Evolutionary conservation across 2,113 vertebrate genomes (phyloP).

Genomic region (Pollimyrus isidori): DNA sequence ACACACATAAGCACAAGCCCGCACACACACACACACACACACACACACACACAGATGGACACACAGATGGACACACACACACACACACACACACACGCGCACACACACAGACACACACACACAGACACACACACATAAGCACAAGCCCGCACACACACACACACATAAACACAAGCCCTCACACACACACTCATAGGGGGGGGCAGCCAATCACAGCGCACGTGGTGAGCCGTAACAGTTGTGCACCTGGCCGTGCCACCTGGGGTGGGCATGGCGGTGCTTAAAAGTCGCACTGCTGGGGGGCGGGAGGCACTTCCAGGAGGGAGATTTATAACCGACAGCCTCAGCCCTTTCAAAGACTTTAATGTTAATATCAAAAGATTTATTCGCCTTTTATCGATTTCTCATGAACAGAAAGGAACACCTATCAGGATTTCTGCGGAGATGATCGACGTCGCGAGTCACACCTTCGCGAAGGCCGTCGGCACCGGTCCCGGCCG

Average conservation of each 20-base stretch:
- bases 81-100: neutral
- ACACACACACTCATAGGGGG: neutral
- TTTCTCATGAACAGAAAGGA: conserved; percentile 20
- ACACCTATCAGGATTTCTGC: conserved; percentile 9
- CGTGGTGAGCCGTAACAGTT: neutral
- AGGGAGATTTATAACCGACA: conserved; percentile 51
- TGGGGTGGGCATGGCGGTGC: neutral
- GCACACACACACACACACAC: neutral
- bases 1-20: neutral
- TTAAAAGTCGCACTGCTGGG: neutral
- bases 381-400: conserved; percentile 45
- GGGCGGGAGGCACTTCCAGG: neutral
- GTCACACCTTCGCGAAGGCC: neutral
- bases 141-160: neutral
- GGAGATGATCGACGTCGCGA: neutral
- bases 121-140: too few species aligned
- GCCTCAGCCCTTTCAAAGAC: conserved; percentile 45
- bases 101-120: too few species aligned
- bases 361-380: conserved; percentile 52
- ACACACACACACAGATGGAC: neutral
- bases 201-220: neutral
- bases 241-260: conserved; percentile 1
- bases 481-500: neutral
- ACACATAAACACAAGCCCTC: neutral
- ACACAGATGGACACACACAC: neutral